These are phyloP conservation scores for Agonopterix alstromeriana DNA, from an alignment of 2,888 invertebrate genomes.

Conservation along the genomic window DNA sequence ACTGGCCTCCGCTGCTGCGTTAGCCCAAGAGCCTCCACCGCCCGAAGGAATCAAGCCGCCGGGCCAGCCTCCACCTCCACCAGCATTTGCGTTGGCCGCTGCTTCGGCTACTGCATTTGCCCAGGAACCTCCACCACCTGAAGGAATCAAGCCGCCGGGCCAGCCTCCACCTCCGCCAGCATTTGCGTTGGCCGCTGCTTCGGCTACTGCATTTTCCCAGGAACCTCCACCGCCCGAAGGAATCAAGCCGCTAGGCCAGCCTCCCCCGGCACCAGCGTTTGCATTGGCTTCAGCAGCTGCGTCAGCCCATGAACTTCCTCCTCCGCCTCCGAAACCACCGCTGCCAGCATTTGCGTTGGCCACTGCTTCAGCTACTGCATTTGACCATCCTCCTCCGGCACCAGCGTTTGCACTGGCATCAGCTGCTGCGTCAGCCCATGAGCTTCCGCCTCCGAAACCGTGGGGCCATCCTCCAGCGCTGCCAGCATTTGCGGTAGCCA, in stretches of 20 bases:
- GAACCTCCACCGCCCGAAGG: neutral
- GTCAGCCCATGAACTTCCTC: neutral
- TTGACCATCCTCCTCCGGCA: constrained; percentile 1
- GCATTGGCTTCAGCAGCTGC: constrained; percentile 9
- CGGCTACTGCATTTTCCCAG: constrained; percentile 1
- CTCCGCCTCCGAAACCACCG: neutral
- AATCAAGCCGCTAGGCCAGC: no score
- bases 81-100: constrained; percentile 9
- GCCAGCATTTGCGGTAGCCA: constrained; percentile 2
- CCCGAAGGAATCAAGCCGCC: neutral
- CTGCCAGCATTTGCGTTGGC: constrained; percentile 10
- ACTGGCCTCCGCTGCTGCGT: constrained; percentile 6
- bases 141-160: no score
- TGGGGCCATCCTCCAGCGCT: constrained; percentile 3
- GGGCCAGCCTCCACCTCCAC: constrained; percentile 3
- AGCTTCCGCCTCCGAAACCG: neutral
- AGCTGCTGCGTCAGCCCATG: neutral
- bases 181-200: neutral
- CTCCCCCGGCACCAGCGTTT: neutral
- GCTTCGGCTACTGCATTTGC: constrained; percentile 15
- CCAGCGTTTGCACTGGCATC: constrained; percentile 8
- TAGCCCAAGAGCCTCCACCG: neutral
- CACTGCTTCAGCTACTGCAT: constrained; percentile 13
- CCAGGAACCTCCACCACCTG: neutral
- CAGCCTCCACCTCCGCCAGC: neutral